These are phyloP conservation scores for Cuniculus paca DNA, from an alignment of 2,797 vertebrate genomes.

Conservation along the genomic window DNA sequence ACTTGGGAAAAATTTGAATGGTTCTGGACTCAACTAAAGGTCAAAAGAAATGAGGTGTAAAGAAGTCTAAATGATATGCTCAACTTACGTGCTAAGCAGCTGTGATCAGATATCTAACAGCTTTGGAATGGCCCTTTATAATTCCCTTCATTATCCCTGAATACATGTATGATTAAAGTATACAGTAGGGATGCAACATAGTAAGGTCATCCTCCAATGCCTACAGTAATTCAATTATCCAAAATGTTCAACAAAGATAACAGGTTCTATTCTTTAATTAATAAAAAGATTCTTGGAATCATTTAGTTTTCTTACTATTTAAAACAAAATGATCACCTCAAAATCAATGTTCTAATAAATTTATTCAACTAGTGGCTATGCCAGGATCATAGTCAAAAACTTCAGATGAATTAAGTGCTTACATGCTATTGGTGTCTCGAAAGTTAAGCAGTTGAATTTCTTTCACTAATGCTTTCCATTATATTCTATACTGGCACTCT, in stretches of 20 bases:
- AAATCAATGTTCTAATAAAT: background rate
- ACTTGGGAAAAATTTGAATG: background rate
- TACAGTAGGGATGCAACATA: background rate
- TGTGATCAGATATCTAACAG: background rate
- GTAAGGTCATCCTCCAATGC: background rate
- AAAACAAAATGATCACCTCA: background rate
- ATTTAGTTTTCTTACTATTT: background rate
- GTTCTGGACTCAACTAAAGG: background rate
- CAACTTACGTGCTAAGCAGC: background rate
- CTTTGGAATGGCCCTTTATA: background rate
- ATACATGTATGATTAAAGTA: background rate
- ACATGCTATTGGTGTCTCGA: background rate
- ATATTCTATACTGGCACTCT: background rate
- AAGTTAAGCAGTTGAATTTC: background rate
- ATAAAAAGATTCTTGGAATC: background rate
- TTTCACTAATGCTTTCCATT: background rate
- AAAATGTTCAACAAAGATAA: background rate
- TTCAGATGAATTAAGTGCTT: background rate
- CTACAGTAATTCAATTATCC: background rate
- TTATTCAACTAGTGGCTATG: background rate
- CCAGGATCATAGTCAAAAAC: background rate
- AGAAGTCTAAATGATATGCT: background rate
- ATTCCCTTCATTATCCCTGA: background rate
- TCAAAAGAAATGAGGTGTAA: background rate
- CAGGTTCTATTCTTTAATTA: background rate